phyloP scores from a whole-genome alignment of 2,888 invertebrate species.

The Drosophila barbarae region DNA sequence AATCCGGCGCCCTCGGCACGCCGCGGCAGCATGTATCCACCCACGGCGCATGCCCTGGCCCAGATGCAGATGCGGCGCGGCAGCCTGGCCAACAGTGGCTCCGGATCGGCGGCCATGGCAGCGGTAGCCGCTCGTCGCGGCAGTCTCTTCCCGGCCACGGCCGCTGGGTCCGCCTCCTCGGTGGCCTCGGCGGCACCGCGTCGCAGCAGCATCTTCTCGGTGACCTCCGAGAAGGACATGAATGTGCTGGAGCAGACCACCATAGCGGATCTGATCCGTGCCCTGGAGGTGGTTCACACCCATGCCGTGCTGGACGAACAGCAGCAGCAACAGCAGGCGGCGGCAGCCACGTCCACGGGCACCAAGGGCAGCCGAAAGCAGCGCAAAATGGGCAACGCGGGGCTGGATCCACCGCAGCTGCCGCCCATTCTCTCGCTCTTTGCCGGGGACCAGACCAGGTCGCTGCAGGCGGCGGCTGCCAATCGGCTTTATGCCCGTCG shows the following conservation, averaged over 20 bases:
- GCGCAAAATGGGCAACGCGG: constrained; percentile 82
- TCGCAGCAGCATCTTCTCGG: constrained; percentile 77
- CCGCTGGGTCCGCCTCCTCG: constrained; percentile 9
- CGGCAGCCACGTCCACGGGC: constrained; percentile 19
- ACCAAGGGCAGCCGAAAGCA: constrained; percentile 65
- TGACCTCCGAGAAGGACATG: constrained; percentile 75
- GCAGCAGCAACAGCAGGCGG: constrained; percentile 44
- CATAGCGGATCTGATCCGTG: constrained; percentile 89
- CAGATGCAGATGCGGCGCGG: constrained; percentile 72
- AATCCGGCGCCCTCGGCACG: constrained; percentile 71
- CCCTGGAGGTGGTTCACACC: constrained; percentile 85
- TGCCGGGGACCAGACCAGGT: constrained; percentile 75
- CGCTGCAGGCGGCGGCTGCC: constrained; percentile 64
- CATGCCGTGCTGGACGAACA: constrained; percentile 78
- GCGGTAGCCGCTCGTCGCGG: constrained; percentile 70
- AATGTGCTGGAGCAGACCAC: constrained; percentile 89
- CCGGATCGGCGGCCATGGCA: constrained; percentile 55
- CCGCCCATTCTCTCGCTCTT: constrained; percentile 81
- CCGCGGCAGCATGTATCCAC: constrained; percentile 75
- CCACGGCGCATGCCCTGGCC: constrained; percentile 51
- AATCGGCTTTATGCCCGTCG: constrained; percentile 76
- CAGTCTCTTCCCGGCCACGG: constrained; percentile 70
- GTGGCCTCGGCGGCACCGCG: constrained; percentile 49
- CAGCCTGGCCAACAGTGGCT: constrained; percentile 59
- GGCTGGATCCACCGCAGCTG: constrained; percentile 80